These are phyloP conservation scores for Sinella curviseta DNA, from an alignment of 1,140 invertebrate species.

Conservation along the genomic window DNA sequence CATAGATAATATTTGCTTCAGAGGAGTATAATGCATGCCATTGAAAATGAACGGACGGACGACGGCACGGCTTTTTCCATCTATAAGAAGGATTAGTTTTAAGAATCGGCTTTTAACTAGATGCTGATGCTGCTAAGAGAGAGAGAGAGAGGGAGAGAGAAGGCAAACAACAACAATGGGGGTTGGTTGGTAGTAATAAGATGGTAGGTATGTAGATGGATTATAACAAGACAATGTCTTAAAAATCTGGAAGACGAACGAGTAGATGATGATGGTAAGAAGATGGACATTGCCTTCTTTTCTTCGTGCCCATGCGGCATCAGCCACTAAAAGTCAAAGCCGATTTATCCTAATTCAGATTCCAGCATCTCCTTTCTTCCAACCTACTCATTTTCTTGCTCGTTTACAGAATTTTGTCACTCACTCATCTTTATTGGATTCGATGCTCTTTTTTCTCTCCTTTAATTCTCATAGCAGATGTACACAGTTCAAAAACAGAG, in stretches of 20 bases:
- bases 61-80: conserved; percentile 3
- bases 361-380: conserved; percentile 1
- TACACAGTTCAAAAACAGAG: neutral
- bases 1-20: too few species aligned
- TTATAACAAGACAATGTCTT: neutral
- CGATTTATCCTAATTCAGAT: conserved; percentile 16
- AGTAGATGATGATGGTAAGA: too few species aligned
- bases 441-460: neutral
- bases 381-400: conserved; percentile 26
- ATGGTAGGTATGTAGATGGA: neutral
- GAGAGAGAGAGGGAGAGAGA: too few species aligned
- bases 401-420: conserved; percentile 13
- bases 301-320: conserved; percentile 19
- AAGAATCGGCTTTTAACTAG: neutral
- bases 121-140: too few species aligned
- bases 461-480: neutral
- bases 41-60: neutral
- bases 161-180: neutral
- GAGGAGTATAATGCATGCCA: neutral
- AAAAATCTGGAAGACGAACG: neutral
- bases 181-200: neutral
- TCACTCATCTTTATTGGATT: conserved; percentile 6
- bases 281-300: neutral
- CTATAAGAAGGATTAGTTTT: neutral
- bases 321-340: conserved; percentile 12